Base-by-base conservation (phyloP, 2,888 invertebrate species). In the Thymelicus sylvestris region DNA sequence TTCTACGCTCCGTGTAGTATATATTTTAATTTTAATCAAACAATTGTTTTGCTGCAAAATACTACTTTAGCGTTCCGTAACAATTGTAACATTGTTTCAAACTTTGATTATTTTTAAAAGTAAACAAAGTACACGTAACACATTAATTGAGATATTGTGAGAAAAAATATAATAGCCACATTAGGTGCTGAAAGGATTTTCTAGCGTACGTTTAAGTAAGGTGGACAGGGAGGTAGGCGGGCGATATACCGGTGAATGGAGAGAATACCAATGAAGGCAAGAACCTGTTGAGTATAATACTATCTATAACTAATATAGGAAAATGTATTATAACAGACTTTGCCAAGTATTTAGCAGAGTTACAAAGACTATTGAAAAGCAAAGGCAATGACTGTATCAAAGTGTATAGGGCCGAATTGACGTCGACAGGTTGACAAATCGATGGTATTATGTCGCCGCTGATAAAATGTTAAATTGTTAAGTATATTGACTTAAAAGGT, bases 91-190 rank as follows among this genome's bases (percentile, higher is more conserved):
- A 64, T n/a, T 50, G 63, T 64, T 50, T 7, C 38, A 31, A 15
- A 4, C 38, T n/a, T 31, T 10, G 15, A 50, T 15, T 38, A 10
- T 50, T 64, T 64, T 63, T 13, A 15, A 55, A 64, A 13, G 38
- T 10, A 44, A 15, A 7, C 63, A 15, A 50, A 50, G 10, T 38
- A 64, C 48, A 38, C n/a, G 63, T 50, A 38, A 47, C 44, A 15
- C 50, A 50, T 63, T 64, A 48, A 39, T 65, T 41, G 65, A 41
- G 19, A 19, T n/a, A 50, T 38, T 63, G 50, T 64, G 15, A 52
- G 50, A 15, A 10, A 64, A 38, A 64, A 38, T 50, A 64, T 64
- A 64, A 52, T 10, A 52, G 39, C 38, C 31, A 64, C 38, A 64
- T 15, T 8, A 39, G 64, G 47, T 50, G 64, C 64, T 64, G 15